Evolutionary conservation across 2,888 invertebrate genomes (phyloP).

Genomic region (Eudasyphora cyanicolor): DNA sequence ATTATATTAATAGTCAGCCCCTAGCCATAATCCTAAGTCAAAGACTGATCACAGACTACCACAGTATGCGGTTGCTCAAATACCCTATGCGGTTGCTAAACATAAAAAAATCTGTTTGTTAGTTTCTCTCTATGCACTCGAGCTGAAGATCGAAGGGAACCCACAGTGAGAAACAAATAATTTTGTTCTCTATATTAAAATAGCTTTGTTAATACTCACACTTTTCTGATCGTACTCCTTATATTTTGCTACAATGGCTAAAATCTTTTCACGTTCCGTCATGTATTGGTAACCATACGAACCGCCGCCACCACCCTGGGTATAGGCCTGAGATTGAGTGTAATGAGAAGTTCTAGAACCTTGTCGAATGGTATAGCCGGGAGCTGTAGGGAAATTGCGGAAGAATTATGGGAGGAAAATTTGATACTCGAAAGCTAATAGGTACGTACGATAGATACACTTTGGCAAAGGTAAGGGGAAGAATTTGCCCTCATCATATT

Average conservation of each 20-base stretch:
- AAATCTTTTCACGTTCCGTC: slow-evolving; percentile 70
- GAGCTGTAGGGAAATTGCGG: slow-evolving; percentile 66
- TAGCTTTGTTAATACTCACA: slow-evolving; percentile 67
- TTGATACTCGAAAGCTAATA: background rate
- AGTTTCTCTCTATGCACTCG: no score
- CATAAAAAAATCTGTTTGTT: no score
- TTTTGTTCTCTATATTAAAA: no score
- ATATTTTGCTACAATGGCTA: slow-evolving; percentile 73
- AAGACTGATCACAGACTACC: no score
- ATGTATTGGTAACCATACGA: slow-evolving; percentile 66
- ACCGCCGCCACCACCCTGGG: slow-evolving; percentile 66
- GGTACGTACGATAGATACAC: slow-evolving; percentile 84
- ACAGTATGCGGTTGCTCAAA: no score
- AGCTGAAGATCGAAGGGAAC: no score
- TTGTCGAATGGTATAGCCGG: slow-evolving; percentile 69
- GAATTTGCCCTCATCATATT: slow-evolving; percentile 84
- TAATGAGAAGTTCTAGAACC: slow-evolving; percentile 62
- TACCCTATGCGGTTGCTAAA: no score
- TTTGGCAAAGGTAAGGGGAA: slow-evolving; percentile 86
- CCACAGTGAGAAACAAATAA: no score
- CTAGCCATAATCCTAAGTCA: no score
- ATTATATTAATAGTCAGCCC: no score
- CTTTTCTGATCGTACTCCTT: slow-evolving; percentile 70
- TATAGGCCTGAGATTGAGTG: slow-evolving; percentile 56
- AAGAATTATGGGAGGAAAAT: background rate